Base-by-base conservation (phyloP, 2,888 invertebrate genomes). In the Heliconius charithonia region DNA sequence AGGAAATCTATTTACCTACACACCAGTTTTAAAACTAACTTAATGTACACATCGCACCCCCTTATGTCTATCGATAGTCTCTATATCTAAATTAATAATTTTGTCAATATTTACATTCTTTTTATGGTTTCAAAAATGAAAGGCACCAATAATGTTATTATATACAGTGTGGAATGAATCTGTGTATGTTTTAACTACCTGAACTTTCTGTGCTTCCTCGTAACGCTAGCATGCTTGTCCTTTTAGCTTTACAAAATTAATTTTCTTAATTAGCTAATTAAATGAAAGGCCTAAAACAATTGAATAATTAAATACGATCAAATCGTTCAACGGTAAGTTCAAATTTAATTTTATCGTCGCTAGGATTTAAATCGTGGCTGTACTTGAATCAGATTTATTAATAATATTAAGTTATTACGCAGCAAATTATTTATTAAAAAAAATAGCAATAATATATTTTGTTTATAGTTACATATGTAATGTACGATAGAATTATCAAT, bases 141-240 rank as follows among this genome's bases (percentile, higher is more conserved):
- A 78, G 71, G 80, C 78, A 80, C 80, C 78, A 80, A 75, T 75
- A 41, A 65, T 72, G 25, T 22, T 51, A 22, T 75, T 63, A 65
- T 75, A 59, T 32, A n/a, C n/a, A 13, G 32, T 59, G 32, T 72
- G 59, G 25, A 72, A 72, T 59, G 72, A 25, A 32, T 72, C 59
- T 72, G 32, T 32, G 72, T 72, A 72, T 56, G 59, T 72, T 72
- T 72, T 32, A n/a, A 3, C 56, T 32, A n/a, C 7, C 32, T 71
- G 63, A 63, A 65, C 69, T 82, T 76, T 81, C 79, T 80, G 83
- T 82, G 83, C 84, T 84, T 84, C 84, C 83, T 82, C 76, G 63
- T 72, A 75, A 81, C 69, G 82, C 82, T 83, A 45, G 45, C 13
- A 41, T 81, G 78, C 78, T 80, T 78, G 29, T 76, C 63, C 56